These are phyloP conservation scores for Lepus americanus DNA, from an alignment of 2,113 vertebrate species.

Conservation along the genomic window DNA sequence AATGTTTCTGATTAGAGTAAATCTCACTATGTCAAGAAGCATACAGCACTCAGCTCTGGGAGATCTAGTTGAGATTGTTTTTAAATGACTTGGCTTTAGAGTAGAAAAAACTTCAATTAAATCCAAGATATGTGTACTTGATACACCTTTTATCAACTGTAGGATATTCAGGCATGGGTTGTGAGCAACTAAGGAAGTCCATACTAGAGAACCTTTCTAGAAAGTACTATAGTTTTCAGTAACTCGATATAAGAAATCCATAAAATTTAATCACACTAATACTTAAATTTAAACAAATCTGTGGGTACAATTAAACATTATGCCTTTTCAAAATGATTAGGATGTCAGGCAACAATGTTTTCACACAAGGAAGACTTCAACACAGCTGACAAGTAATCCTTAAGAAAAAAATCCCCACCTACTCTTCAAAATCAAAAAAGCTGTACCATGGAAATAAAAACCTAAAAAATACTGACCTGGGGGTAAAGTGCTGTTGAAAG, in stretches of 20 bases:
- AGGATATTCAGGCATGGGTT: neutral
- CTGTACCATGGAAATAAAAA: neutral
- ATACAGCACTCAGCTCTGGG: neutral
- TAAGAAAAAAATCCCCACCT: neutral
- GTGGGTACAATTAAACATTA: neutral
- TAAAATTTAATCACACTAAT: neutral
- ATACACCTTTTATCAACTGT: neutral
- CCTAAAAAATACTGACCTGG: neutral
- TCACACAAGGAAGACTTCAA: neutral
- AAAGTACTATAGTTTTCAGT: neutral
- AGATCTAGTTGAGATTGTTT: neutral
- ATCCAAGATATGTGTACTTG: neutral
- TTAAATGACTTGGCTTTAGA: neutral
- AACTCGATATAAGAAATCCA: neutral
- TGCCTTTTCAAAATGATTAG: neutral
- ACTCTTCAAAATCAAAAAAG: neutral
- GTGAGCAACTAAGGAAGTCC: neutral
- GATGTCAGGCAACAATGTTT: neutral
- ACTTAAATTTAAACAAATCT: conserved; percentile 22
- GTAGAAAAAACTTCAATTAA: conserved; percentile 27
- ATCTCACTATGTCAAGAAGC: neutral
- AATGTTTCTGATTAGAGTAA: neutral
- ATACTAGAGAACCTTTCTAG: neutral
- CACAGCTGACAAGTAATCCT: neutral
- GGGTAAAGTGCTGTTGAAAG: too few relatives aligned